Evolutionary conservation across 2,113 vertebrate species (phyloP).

Genomic region (Tragelaphus imberbis): DNA sequence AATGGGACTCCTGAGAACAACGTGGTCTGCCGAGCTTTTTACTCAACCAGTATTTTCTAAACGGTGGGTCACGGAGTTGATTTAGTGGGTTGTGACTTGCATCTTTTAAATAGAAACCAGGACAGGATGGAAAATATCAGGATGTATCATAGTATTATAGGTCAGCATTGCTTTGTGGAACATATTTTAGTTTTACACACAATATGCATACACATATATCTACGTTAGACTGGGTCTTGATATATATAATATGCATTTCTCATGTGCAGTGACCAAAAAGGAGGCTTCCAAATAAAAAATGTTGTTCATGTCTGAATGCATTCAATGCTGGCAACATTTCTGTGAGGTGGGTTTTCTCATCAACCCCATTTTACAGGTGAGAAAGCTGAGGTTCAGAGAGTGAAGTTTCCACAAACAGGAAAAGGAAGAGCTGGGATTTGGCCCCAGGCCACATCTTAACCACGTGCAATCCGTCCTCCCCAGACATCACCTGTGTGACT

Average conservation of each 20-base stretch:
- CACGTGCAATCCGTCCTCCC: neutral
- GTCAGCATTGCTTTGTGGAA: neutral
- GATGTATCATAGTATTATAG: no score
- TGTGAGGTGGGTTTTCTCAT: neutral
- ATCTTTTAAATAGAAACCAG: neutral
- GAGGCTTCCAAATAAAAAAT: neutral
- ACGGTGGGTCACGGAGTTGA: neutral
- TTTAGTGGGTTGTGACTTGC: neutral
- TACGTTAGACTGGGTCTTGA: neutral
- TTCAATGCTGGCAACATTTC: no score
- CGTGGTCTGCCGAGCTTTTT: neutral
- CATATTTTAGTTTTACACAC: neutral
- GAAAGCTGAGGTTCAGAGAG: neutral
- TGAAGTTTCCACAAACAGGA: neutral
- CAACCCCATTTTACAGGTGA: neutral
- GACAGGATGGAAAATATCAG: neutral
- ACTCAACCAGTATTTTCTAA: neutral
- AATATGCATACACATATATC: no score
- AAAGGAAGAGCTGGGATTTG: neutral
- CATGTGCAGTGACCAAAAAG: neutral
- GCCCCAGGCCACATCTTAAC: neutral
- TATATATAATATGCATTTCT: neutral
- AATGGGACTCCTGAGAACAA: neutral
- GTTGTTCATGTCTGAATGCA: neutral
- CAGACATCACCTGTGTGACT: neutral